Conservation (phyloP, 2,113 vertebrate genomes). For the Thinocorus orbignyianus region DNA sequence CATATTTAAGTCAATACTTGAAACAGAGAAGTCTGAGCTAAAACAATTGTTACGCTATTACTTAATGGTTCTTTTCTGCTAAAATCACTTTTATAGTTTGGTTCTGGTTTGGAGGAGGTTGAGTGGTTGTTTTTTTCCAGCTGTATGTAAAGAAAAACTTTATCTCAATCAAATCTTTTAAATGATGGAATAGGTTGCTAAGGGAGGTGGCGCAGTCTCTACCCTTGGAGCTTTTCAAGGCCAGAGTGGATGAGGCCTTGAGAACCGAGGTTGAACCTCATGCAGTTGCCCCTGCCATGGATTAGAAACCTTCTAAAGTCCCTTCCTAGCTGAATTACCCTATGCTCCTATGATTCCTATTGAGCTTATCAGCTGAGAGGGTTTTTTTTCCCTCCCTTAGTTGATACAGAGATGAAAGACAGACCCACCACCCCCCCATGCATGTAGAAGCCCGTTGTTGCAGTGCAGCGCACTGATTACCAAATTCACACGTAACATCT, state of each 20-base stretch:
- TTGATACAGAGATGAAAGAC: neutral
- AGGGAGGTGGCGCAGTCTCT: neutral
- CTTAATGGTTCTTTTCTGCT: neutral
- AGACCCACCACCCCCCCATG: fast-evolving
- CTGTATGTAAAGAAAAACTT: neutral
- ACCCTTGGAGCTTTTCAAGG: neutral
- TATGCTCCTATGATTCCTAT: neutral
- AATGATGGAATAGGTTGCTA: neutral
- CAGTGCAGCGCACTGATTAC: neutral
- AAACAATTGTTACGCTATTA: neutral
- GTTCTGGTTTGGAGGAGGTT: neutral
- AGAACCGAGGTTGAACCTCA: neutral
- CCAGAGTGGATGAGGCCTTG: neutral
- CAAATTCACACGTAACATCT: neutral
- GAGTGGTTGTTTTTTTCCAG: neutral
- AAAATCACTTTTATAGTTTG: neutral
- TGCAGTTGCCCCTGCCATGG: neutral
- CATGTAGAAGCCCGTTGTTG: neutral
- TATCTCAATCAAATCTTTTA: neutral
- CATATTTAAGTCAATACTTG: neutral
- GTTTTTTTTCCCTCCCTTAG: neutral
- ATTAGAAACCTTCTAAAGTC: neutral
- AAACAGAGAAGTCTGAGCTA: neutral
- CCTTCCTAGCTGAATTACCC: neutral
- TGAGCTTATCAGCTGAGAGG: neutral